These are phyloP conservation scores for Xestobium rufovillosum DNA, from an alignment of 2,888 invertebrate species.

Conservation along the genomic window DNA sequence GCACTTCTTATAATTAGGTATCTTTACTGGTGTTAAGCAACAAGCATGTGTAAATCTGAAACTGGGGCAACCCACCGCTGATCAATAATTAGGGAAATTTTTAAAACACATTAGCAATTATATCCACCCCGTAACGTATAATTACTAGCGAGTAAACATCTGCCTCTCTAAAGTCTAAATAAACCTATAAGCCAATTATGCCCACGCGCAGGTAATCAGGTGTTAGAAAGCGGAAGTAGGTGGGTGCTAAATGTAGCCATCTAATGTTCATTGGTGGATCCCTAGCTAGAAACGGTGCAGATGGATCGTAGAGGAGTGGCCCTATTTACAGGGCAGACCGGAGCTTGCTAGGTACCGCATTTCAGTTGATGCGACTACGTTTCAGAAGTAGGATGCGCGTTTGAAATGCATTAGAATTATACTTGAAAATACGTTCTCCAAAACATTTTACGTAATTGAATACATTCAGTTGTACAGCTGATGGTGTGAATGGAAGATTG, in stretches of 20 bases:
- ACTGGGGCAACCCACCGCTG: too few relatives aligned
- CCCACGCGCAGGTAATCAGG: conserved; percentile 31
- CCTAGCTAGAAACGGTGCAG: conserved; percentile 24
- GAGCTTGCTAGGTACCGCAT: conserved; percentile 10
- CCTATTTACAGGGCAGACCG: conserved; percentile 25
- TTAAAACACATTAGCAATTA: too few relatives aligned
- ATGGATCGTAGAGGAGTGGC: conserved; percentile 32
- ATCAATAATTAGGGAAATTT: too few relatives aligned
- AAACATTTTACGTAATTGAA: too few relatives aligned
- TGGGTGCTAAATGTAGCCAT: conserved; percentile 24
- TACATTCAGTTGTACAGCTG: too few relatives aligned
- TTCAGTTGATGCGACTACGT: conserved; percentile 33
- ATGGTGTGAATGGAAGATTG: too few relatives aligned
- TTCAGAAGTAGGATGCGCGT: conserved; percentile 30
- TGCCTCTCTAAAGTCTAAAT: background rate
- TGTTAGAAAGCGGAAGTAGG: conserved; percentile 34
- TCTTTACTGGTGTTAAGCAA: too few relatives aligned
- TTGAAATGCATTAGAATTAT: too few relatives aligned
- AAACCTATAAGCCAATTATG: background rate
- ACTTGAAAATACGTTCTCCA: too few relatives aligned
- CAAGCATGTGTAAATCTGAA: too few relatives aligned
- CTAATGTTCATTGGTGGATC: conserved; percentile 29
- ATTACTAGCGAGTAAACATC: conserved; percentile 1
- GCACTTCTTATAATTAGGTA: too few relatives aligned
- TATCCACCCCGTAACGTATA: too few relatives aligned